These are phyloP conservation scores for Zaprionus obscuricornis DNA, from an alignment of 2,888 invertebrate species.

Conservation along the genomic window DNA sequence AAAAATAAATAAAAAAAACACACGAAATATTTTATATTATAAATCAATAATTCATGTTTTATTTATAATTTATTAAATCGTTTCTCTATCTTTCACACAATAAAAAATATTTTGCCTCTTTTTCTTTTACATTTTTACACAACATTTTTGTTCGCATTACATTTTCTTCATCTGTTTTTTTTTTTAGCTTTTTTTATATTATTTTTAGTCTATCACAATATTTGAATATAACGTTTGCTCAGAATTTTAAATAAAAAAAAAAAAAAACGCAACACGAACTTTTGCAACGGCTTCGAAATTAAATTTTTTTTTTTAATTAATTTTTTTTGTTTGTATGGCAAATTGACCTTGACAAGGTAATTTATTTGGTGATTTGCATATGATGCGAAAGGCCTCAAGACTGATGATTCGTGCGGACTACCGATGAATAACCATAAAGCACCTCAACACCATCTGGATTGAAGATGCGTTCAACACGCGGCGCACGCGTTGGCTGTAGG, in stretches of 20 bases:
- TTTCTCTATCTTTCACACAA: slow-evolving; percentile 40
- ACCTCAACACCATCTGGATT: slow-evolving; percentile 78
- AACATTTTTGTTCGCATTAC: slow-evolving; percentile 41
- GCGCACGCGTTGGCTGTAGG: slow-evolving; percentile 40
- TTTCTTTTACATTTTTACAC: slow-evolving; percentile 50
- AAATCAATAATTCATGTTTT: slow-evolving; percentile 71
- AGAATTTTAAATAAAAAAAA: slow-evolving; percentile 53
- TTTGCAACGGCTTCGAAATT: slow-evolving; percentile 23
- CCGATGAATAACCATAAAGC: slow-evolving; percentile 78
- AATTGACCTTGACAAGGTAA: slow-evolving; percentile 68
- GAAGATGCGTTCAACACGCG: slow-evolving; percentile 73
- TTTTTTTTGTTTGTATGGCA: slow-evolving; percentile 48
- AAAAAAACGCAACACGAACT: slow-evolving; percentile 24
- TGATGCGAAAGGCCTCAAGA: slow-evolving; percentile 25
- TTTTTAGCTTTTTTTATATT: slow-evolving; percentile 2
- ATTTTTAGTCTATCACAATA: slow-evolving; percentile 63
- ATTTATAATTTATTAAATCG: slow-evolving; percentile 73
- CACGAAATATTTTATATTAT: slow-evolving; percentile 35
- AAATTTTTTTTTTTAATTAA: slow-evolving; percentile 16
- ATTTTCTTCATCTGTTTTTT: background rate
- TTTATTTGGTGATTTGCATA: slow-evolving; percentile 39
- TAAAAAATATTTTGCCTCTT: slow-evolving; percentile 27
- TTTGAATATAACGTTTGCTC: slow-evolving; percentile 48
- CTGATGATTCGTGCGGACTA: slow-evolving; percentile 62
- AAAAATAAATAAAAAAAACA: too few species aligned